These are phyloP conservation scores for Silurus glanis DNA, from an alignment of 2,113 vertebrate species.

Conservation along the genomic window DNA sequence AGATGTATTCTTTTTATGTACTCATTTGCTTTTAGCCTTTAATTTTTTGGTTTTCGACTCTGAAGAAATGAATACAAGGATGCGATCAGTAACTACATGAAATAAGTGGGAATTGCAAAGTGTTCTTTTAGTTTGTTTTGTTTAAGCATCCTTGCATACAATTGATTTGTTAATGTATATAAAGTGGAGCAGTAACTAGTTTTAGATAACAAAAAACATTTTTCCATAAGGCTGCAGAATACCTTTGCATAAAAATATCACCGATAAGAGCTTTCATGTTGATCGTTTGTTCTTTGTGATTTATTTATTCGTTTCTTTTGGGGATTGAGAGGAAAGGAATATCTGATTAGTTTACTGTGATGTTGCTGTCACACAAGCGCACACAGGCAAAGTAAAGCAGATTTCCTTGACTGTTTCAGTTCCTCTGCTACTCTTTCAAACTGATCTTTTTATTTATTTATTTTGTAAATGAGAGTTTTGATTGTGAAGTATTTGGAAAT, in stretches of 20 bases:
- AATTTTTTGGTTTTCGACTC: conserved; percentile 29
- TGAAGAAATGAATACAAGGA: conserved; percentile 78
- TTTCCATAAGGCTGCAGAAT: conserved; percentile 99
- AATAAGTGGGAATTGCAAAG: conserved; percentile 70
- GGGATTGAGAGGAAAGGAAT: conserved; percentile 89
- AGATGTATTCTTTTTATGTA: conserved; percentile 72
- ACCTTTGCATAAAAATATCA: conserved; percentile 85
- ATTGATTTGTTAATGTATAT: conserved; percentile 37
- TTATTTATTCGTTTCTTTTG: conserved; percentile 72
- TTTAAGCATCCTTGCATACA: conserved; percentile 76
- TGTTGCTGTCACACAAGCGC: conserved; percentile 78
- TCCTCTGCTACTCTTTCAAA: conserved; percentile 80
- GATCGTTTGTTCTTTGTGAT: conserved; percentile 77
- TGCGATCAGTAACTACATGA: conserved; percentile 72
- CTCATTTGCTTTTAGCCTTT: conserved; percentile 60
- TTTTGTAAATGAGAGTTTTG: conserved; percentile 75
- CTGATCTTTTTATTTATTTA: conserved; percentile 61
- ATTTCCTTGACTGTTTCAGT: conserved; percentile 89
- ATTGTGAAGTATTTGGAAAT: conserved; percentile 72
- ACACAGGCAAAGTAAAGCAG: conserved; percentile 85
- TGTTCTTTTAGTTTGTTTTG: conserved; percentile 46
- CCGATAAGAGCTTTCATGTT: conserved; percentile 87
- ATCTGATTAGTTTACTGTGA: conserved; percentile 90
- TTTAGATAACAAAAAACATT: conserved; percentile 38
- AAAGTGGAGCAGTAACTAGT: not conserved